Evolutionary conservation across 2,888 invertebrate species (phyloP).

Genomic region (Epicampocera succincta): DNA sequence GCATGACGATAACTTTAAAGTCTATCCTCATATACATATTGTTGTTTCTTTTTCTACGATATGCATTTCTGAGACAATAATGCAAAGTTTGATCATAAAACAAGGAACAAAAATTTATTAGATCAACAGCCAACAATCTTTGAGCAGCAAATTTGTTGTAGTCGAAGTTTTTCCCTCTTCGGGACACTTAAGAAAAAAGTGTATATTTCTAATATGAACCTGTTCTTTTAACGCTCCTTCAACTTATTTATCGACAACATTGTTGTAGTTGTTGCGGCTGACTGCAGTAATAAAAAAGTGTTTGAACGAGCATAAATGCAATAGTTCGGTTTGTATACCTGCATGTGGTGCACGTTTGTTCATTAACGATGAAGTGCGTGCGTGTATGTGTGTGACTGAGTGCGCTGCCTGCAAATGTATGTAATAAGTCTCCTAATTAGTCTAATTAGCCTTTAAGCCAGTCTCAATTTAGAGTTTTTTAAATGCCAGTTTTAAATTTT

Average conservation of each 20-base stretch:
- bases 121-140: constrained; percentile 40
- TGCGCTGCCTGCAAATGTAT: constrained; percentile 47
- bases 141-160: constrained; percentile 19
- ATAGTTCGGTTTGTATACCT: neutral
- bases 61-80: constrained; percentile 13
- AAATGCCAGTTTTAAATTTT: constrained; percentile 17
- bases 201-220: constrained; percentile 49
- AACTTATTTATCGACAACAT: neutral
- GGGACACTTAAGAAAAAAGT: constrained; percentile 21
- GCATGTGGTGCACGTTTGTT: constrained; percentile 4
- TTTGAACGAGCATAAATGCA: constrained; percentile 4
- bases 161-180: constrained; percentile 24
- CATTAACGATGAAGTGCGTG: neutral
- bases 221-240: constrained; percentile 25
- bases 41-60: neutral
- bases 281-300: constrained; percentile 29
- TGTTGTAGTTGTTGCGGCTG: constrained; percentile 2
- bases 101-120: constrained; percentile 34
- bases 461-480: constrained; percentile 58
- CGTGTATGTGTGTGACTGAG: constrained; percentile 12
- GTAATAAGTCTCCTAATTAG: constrained; percentile 68
- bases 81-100: constrained; percentile 34
- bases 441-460: constrained; percentile 69
- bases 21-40: neutral
- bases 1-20: neutral